These are phyloP conservation scores for Linnaemya vulpina DNA, from an alignment of 2,888 invertebrate species.

Conservation along the genomic window DNA sequence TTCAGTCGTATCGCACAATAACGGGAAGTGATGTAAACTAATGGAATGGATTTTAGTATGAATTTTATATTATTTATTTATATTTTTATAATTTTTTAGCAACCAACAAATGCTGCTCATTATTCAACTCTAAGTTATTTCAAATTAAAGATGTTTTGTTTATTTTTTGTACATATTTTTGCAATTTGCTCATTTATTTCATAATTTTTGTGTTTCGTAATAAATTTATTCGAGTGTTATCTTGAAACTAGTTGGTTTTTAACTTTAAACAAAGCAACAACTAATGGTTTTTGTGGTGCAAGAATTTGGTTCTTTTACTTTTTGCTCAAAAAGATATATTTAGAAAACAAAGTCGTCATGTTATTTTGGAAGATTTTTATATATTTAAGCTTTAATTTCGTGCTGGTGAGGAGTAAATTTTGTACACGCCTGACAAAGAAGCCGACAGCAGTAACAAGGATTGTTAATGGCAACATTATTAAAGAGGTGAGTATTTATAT, in stretches of 20 bases:
- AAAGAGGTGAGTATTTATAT: conserved; percentile 33
- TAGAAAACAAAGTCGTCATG: conserved; percentile 33
- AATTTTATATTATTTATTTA: not conserved
- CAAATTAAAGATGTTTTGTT: conserved; percentile 51
- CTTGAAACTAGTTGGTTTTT: conserved; percentile 50
- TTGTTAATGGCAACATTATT: conserved; percentile 39
- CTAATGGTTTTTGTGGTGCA: conserved; percentile 33
- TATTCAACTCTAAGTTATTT: conserved; percentile 56
- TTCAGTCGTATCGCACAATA: conserved; percentile 41
- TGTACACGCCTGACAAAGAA: conserved; percentile 24
- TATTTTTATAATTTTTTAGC: not conserved
- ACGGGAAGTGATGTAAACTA: conserved; percentile 67
- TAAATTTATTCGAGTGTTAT: conserved; percentile 47
- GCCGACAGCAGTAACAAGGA: conserved; percentile 1
- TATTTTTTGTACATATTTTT: conserved; percentile 30
- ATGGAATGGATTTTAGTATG: conserved; percentile 28
- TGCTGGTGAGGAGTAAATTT: conserved; percentile 28
- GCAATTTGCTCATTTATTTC: conserved; percentile 42
- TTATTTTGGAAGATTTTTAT: conserved; percentile 55
- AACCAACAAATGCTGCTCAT: conserved; percentile 35
- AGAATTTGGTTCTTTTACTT: not conserved
- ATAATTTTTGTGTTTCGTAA: conserved; percentile 47
- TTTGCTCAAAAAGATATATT: not conserved
- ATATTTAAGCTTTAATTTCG: conserved; percentile 33
- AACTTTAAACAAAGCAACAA: conserved; percentile 61